Evolutionary conservation across 2,888 invertebrate genomes (phyloP).

Genomic region (Leptopilina myrica): DNA sequence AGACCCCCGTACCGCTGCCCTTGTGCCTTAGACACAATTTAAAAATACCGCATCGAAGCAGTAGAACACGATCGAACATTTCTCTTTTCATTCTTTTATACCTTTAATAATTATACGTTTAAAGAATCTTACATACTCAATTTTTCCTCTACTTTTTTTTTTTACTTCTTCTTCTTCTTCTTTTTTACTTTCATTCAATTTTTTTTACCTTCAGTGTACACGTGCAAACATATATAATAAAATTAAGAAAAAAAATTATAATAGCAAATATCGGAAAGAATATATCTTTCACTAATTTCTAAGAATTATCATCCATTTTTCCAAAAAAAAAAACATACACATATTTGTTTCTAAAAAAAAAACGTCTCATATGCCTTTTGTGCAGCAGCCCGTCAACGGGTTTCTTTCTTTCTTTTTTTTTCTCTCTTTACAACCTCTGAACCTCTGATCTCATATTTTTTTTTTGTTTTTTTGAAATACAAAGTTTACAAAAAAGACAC

Average conservation of each 20-base stretch:
- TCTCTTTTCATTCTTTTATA: conserved; percentile 42
- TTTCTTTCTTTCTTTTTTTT: conserved; percentile 42
- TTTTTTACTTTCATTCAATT: conserved; percentile 48
- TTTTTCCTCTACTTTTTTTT: conserved; percentile 19
- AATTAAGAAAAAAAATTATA: conserved; percentile 62
- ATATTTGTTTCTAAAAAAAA: conserved; percentile 34
- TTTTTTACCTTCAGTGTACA: conserved; percentile 63
- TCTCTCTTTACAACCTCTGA: conserved; percentile 38
- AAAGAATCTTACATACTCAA: conserved; percentile 41
- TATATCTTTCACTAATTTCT: conserved; percentile 52
- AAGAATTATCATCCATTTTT: conserved; percentile 57
- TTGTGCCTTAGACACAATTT: conserved; percentile 64
- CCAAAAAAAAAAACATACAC: conserved; percentile 51
- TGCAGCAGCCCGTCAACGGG: conserved; percentile 65
- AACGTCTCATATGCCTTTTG: conserved; percentile 46
- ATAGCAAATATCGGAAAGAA: conserved; percentile 49
- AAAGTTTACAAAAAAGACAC: conserved; percentile 32
- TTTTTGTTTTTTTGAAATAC: neutral
- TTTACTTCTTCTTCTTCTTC: neutral
- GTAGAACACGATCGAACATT: conserved; percentile 51
- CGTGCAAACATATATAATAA: conserved; percentile 66
- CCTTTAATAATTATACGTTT: conserved; percentile 44
- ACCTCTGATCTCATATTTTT: neutral
- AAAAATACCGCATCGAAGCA: conserved; percentile 61
- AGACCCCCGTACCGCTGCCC: conserved; percentile 61